Evolutionary conservation across 2,888 invertebrate genomes (phyloP).

Genomic region (Mongoloraphidia duomilia): DNA sequence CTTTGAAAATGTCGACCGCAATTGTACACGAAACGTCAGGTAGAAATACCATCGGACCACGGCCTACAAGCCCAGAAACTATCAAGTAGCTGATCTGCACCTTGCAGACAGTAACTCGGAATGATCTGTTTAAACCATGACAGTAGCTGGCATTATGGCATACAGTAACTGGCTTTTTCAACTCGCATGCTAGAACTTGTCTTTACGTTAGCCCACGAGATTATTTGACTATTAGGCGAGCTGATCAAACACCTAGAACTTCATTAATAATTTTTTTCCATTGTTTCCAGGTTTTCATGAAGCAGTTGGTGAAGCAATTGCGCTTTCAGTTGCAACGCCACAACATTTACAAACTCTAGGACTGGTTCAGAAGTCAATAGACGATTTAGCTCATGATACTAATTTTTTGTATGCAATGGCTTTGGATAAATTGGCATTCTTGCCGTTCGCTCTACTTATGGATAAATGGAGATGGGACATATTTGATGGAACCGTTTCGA

Average conservation of each 20-base stretch:
- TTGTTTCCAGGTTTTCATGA: constrained; percentile 68
- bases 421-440: constrained; percentile 69
- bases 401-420: constrained; percentile 76
- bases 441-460: constrained; percentile 72
- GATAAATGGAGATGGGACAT: constrained; percentile 81
- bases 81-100: too few species aligned
- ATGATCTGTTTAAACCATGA: too few species aligned
- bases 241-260: background rate
- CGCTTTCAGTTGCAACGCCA: constrained; percentile 71
- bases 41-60: too few species aligned
- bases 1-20: too few species aligned
- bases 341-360: constrained; percentile 74
- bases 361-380: constrained; percentile 63
- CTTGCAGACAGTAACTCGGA: too few species aligned
- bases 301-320: constrained; percentile 80
- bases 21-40: too few species aligned
- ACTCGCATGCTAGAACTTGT: too few species aligned
- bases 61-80: too few species aligned
- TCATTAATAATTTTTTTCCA: constrained; percentile 4
- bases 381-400: constrained; percentile 68
- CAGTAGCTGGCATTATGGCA: too few species aligned
- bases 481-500: constrained; percentile 57
- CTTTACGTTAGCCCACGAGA: too few species aligned
- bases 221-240: background rate
- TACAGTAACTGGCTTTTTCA: too few species aligned